Evolutionary conservation across 1,140 invertebrate species (phyloP).

Genomic region (Lethocerus indicus): DNA sequence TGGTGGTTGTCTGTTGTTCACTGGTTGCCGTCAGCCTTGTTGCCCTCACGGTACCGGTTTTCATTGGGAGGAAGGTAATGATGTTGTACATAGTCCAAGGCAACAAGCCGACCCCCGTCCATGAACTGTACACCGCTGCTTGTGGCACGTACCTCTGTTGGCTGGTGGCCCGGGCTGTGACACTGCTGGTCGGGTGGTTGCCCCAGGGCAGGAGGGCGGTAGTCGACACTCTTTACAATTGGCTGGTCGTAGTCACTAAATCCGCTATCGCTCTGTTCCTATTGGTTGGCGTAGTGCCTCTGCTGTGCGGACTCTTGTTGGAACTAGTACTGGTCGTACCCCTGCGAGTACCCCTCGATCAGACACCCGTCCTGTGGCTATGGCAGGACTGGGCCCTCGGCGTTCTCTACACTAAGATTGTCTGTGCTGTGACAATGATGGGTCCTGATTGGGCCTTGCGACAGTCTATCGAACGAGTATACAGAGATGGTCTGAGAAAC

Average conservation of each 20-base stretch:
- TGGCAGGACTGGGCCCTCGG: slow-evolving; percentile 95
- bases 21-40: slow-evolving; percentile 66
- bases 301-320: slow-evolving; percentile 79
- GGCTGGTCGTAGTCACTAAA: slow-evolving; percentile 39
- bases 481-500: slow-evolving; percentile 49
- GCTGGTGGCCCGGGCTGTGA: slow-evolving; percentile 59
- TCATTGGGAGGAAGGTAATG: slow-evolving; percentile 75
- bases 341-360: slow-evolving; percentile 77
- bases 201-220: slow-evolving; percentile 47
- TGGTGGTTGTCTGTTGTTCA: slow-evolving; percentile 68
- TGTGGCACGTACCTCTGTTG: slow-evolving; percentile 89
- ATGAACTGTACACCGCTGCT: slow-evolving; percentile 91
- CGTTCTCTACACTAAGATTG: slow-evolving; percentile 93
- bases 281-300: slow-evolving; percentile 77
- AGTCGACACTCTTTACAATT: slow-evolving; percentile 14
- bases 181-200: slow-evolving; percentile 67
- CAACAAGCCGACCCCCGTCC: slow-evolving; percentile 36
- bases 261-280: slow-evolving; percentile 57
- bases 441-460: slow-evolving; percentile 90
- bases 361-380: slow-evolving; percentile 89
- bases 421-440: slow-evolving; percentile 94
- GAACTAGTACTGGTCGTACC: slow-evolving; percentile 87
- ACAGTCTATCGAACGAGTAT: slow-evolving; percentile 76
- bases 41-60: slow-evolving; percentile 77
- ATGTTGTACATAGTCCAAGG: slow-evolving; percentile 55